A percentile compares a stretch with the other conserved stretches of the same genome.
Conservation (phyloP, 2,113 vertebrate genomes). For the Microcebus lehilahytsara region DNA sequence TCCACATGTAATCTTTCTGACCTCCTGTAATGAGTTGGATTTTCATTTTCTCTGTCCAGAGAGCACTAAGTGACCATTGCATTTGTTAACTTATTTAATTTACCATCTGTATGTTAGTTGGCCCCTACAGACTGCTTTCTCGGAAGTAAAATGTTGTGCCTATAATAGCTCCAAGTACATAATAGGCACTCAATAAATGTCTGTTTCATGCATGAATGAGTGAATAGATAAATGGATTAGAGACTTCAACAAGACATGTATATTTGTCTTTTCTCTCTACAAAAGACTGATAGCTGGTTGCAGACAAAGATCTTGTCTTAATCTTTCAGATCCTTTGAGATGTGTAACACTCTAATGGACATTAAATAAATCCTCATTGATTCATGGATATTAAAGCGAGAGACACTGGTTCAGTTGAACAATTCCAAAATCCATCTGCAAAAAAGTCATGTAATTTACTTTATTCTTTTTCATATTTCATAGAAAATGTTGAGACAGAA, state of each 20-base stretch:
- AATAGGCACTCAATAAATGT: conserved; percentile 37
- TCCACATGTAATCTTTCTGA: neutral
- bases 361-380: conserved; percentile 59
- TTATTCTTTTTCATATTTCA: neutral
- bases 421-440: neutral
- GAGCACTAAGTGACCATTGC: neutral
- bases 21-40: neutral
- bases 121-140: neutral
- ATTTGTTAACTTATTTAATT: neutral
- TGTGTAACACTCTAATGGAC: neutral
- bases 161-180: neutral
- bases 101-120: neutral
- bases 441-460: neutral
- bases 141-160: neutral
- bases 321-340: conserved; percentile 7
- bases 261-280: conserved; percentile 46
- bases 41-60: conserved; percentile 4
- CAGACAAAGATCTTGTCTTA: conserved; percentile 40
- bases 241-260: neutral
- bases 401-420: neutral
- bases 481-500: neutral
- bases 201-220: neutral
- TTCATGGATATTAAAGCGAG: conserved; percentile 36
- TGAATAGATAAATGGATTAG: conserved; percentile 7
- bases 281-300: neutral